Evolutionary conservation across 1,140 invertebrate species (phyloP).

Genomic region (Cotesia typhae): DNA sequence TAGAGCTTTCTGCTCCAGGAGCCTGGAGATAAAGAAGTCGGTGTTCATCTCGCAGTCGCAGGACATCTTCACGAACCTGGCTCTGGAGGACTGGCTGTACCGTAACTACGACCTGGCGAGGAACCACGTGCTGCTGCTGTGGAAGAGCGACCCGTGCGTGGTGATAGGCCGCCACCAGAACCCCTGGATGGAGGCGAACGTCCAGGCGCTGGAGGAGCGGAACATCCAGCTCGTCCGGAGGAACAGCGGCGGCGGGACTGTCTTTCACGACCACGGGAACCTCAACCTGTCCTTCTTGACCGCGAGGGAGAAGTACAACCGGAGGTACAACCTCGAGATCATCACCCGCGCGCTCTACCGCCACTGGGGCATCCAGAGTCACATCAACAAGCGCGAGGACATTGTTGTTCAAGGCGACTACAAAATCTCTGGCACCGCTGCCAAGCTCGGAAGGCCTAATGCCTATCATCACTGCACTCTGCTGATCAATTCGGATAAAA

Average conservation of each 20-base stretch:
- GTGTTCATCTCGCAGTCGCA: slow-evolving; percentile 92
- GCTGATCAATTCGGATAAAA: slow-evolving; percentile 83
- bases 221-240: slow-evolving; percentile 82
- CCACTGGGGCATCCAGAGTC: slow-evolving; percentile 79
- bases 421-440: slow-evolving; percentile 94
- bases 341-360: slow-evolving; percentile 81
- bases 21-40: slow-evolving; percentile 73
- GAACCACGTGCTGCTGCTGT: slow-evolving; percentile 86
- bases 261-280: slow-evolving; percentile 95
- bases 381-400: slow-evolving; percentile 83
- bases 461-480: slow-evolving; percentile 96
- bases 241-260: slow-evolving; percentile 95
- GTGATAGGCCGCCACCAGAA: slow-evolving; percentile 98
- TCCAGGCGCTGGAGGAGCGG: slow-evolving; percentile 70
- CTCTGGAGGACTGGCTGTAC: slow-evolving; percentile 95
- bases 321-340: slow-evolving; percentile 85
- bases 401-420: slow-evolving; percentile 80
- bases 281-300: slow-evolving; percentile 93
- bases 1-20: slow-evolving; percentile 52
- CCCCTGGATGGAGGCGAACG: slow-evolving; percentile 91
- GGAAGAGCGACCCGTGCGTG: slow-evolving; percentile 91
- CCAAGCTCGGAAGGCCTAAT: slow-evolving; percentile 84
- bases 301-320: slow-evolving; percentile 78
- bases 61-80: slow-evolving; percentile 90
- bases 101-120: slow-evolving; percentile 82